phyloP scores from a whole-genome alignment of 2,888 invertebrate genomes.

The Laspeyria flexula region DNA sequence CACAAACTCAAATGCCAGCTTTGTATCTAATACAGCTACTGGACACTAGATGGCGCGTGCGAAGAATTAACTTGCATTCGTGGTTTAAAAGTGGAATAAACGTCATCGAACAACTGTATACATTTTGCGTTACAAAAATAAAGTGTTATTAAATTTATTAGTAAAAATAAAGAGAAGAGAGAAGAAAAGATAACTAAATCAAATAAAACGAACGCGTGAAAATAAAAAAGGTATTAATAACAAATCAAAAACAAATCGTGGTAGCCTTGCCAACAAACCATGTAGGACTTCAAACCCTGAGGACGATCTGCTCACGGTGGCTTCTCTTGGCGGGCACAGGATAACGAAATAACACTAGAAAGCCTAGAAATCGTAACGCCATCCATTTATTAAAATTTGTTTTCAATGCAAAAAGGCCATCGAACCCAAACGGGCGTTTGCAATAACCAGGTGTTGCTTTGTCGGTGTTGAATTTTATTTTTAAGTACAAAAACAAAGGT shows the following conservation, averaged over 20 bases:
- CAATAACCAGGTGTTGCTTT: slow-evolving; percentile 48
- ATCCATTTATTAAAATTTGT: slow-evolving; percentile 47
- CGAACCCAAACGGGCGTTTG: slow-evolving; percentile 49
- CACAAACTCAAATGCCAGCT: background rate
- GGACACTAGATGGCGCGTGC: slow-evolving; percentile 68
- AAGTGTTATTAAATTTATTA: slow-evolving; percentile 9
- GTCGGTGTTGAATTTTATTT: slow-evolving; percentile 36
- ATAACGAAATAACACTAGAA: slow-evolving; percentile 52
- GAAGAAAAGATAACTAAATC: slow-evolving; percentile 13
- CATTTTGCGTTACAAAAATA: slow-evolving; percentile 8
- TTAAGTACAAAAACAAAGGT: slow-evolving; percentile 45
- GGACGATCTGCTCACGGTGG: slow-evolving; percentile 70
- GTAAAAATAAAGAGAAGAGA: slow-evolving; percentile 16
- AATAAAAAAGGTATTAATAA: slow-evolving; percentile 25
- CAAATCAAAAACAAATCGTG: slow-evolving; percentile 45
- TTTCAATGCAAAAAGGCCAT: slow-evolving; percentile 45
- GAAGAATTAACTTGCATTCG: slow-evolving; percentile 9
- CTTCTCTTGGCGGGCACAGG: slow-evolving; percentile 67
- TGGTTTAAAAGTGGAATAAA: slow-evolving; percentile 7
- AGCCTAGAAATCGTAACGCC: slow-evolving; percentile 58
- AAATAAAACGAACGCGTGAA: slow-evolving; percentile 29
- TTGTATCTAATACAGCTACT: slow-evolving; percentile 55
- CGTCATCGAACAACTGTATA: slow-evolving; percentile 14
- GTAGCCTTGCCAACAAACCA: slow-evolving; percentile 78
- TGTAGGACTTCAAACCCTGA: slow-evolving; percentile 74